A percentile compares a stretch with the other conserved stretches of the same genome.
These are phyloP conservation scores for Archips crataeganus DNA, from an alignment of 2,888 invertebrate genomes.

Conservation along the genomic window DNA sequence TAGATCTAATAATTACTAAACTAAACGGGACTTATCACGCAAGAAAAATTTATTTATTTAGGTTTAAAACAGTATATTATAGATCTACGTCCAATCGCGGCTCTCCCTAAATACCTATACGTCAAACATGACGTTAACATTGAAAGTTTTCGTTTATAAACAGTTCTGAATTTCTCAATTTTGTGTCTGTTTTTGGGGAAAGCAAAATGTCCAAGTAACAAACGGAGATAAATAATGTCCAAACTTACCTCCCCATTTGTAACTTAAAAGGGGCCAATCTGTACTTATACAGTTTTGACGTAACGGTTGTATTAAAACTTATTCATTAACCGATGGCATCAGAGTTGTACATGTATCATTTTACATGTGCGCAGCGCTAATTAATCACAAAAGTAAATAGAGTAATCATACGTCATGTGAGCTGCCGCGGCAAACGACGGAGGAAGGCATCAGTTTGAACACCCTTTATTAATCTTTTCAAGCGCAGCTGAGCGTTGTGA, in stretches of 20 bases:
- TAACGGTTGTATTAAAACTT: background rate
- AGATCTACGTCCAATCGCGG: no score
- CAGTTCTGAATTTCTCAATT: background rate
- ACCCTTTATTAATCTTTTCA: constrained; percentile 19
- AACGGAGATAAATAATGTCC: background rate
- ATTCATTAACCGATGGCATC: background rate
- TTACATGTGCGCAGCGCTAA: background rate
- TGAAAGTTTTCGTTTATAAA: background rate
- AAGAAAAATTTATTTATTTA: no score
- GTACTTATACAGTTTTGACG: background rate
- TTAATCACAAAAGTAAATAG: background rate
- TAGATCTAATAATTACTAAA: no score
- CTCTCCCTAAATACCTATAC: no score
- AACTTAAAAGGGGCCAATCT: no score
- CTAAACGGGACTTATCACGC: no score
- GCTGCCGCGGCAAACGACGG: background rate
- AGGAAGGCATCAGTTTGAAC: constrained; percentile 15
- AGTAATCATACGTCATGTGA: constrained; percentile 2
- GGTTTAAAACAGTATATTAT: no score
- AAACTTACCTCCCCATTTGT: background rate
- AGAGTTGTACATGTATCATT: background rate
- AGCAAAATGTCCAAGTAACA: background rate
- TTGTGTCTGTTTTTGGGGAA: background rate
- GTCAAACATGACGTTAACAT: background rate
- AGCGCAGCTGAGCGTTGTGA: constrained; percentile 12